Percentiles rank a stretch among this genome's conserved stretches.
phyloP scores from a whole-genome alignment of 2,888 invertebrate species.

The Girardia tigrina region DNA sequence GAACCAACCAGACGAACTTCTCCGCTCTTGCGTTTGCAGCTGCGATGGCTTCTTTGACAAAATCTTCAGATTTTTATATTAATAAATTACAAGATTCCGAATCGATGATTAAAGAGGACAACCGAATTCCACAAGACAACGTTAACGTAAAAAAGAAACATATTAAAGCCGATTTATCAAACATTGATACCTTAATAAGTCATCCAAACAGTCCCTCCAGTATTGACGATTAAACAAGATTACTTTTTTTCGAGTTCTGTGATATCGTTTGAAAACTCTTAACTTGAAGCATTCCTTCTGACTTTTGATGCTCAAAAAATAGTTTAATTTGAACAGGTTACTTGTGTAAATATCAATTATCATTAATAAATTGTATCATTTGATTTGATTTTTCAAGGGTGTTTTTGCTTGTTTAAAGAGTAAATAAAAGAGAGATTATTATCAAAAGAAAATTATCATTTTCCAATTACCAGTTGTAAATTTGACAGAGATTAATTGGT shows the following conservation, averaged over 20 bases:
- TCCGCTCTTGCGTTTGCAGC: neutral
- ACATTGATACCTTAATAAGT: neutral
- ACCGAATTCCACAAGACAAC: neutral
- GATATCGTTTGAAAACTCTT: neutral
- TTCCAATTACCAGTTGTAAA: neutral
- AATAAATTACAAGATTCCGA: neutral
- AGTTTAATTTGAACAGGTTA: neutral
- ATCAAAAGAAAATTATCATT: neutral
- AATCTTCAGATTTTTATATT: neutral
- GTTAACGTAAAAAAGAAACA: neutral
- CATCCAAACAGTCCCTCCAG: neutral
- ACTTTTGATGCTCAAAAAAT: constrained; percentile 1
- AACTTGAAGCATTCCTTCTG: neutral
- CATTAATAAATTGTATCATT: neutral
- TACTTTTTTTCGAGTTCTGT: neutral
- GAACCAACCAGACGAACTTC: neutral
- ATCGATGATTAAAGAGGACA: neutral
- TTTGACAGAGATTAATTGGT: neutral
- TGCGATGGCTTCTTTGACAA: constrained; percentile 11
- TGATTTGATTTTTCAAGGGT: no score
- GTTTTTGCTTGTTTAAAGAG: no score
- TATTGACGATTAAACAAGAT: neutral
- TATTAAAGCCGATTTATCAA: constrained; percentile 12
- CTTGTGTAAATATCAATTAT: neutral
- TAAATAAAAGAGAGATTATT: no score